Base-by-base conservation (phyloP, 1,140 invertebrate species). In the Nebria ingens region DNA sequence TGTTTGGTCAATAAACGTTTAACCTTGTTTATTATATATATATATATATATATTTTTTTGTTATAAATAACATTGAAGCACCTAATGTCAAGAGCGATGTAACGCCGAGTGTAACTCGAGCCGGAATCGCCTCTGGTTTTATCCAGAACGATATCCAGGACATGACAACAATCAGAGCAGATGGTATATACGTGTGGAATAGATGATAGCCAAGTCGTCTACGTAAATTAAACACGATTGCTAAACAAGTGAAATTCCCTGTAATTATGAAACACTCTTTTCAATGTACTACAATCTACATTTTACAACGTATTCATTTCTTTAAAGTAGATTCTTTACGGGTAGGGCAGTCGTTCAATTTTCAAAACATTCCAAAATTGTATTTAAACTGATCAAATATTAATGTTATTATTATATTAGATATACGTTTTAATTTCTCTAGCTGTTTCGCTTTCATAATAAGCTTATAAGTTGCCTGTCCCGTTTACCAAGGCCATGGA, bases 101-200 rank as follows among this genome's bases (percentile, higher is more conserved):
- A 13, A 92, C 88, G 25, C 88, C 89, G 3, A 89, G 75, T 1
- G 86, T 88, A 40, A 88, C 85, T 61, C 86, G 75, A 0, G 86
- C 86, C 0, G 89, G 89, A 63, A 91, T 91, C 2, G 89, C 89
- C 71, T 92, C 89, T 1, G 89, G 89, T 69, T 92, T 91, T 58
- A 93, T 93, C 90, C 90, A 93, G 70, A 93, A 93, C 4, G 89
- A 91, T 61, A 92, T 91, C 89, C 89, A 92, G 11, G 88, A 91
- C 89, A 92, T 93, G 57, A 92, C 88, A 42, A 93, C 90, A 68
- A 93, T 93, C 50, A 93, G 73, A 1, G 87, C 88, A 12, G 89
- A 91, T 1, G 90, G 91, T 63, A 93, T 90, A 71, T 93, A 93
- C 0, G 90, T 93, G 71, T 93, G 90, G 64, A 93, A 91, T 15